A percentile compares a stretch with the other conserved stretches of the same genome.
Evolutionary conservation across 2,888 invertebrate genomes (phyloP).

Genomic region (Limnephilus rhombicus): DNA sequence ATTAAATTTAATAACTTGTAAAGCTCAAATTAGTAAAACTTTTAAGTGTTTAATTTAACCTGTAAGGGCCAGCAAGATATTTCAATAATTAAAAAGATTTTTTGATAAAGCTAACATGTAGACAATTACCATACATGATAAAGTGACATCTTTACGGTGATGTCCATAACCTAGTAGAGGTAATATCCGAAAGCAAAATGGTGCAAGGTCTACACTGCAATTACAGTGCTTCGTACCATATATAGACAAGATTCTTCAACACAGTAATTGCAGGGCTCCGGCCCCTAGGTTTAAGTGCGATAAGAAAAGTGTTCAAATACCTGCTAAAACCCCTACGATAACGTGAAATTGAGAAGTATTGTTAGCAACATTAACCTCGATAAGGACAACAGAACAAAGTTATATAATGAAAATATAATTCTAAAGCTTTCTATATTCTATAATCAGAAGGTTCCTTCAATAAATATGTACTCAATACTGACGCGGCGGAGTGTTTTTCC

Average conservation of each 20-base stretch:
- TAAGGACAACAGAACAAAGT: not conserved
- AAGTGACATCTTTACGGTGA: too few relatives aligned
- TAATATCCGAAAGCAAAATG: too few relatives aligned
- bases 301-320: not conserved
- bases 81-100: too few relatives aligned
- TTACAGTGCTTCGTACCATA: too few relatives aligned
- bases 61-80: too few relatives aligned
- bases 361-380: not conserved
- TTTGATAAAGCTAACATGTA: too few relatives aligned
- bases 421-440: not conserved
- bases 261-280: too few relatives aligned
- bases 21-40: not conserved
- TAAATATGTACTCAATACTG: not conserved
- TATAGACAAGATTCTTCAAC: too few relatives aligned
- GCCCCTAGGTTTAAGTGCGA: not conserved
- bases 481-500: not conserved
- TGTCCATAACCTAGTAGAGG: too few relatives aligned
- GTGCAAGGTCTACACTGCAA: too few relatives aligned
- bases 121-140: too few relatives aligned
- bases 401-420: not conserved
- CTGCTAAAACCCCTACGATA: not conserved
- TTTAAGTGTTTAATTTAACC: not conserved
- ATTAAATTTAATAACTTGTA: not conserved
- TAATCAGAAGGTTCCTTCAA: not conserved
- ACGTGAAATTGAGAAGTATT: not conserved